phyloP scores from a whole-genome alignment of 2,113 vertebrate species.

The Prionailurus bengalensis region DNA sequence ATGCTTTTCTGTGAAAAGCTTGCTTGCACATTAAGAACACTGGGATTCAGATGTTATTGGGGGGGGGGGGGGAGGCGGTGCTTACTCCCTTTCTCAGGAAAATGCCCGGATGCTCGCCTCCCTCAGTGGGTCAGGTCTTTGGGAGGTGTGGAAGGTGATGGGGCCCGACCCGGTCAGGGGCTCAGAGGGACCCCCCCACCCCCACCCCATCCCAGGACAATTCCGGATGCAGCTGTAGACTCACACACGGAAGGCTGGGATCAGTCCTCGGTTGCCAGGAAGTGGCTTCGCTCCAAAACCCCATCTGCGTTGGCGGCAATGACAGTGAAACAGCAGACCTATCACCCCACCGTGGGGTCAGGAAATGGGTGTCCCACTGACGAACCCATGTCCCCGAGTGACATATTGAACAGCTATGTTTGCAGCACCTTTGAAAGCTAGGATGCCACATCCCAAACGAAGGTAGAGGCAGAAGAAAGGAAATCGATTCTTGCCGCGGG shows the following conservation, averaged over 20 bases:
- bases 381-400: too few species aligned
- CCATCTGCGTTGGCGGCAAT: background rate
- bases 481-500: accelerated
- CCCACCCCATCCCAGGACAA: accelerated
- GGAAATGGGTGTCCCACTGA: background rate
- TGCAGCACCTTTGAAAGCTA: background rate
- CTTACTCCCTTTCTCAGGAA: background rate
- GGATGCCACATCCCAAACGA: accelerated
- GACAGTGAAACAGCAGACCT: background rate
- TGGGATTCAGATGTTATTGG: background rate
- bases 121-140: background rate
- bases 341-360: background rate
- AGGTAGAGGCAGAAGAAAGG: background rate
- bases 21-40: background rate
- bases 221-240: accelerated
- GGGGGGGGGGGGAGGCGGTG: accelerated
- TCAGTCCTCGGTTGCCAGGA: accelerated
- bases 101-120: accelerated
- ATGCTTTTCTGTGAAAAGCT: background rate
- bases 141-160: background rate
- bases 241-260: background rate
- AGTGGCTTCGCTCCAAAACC: background rate
- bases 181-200: background rate
- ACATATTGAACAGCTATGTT: background rate
- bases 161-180: background rate